Conservation (phyloP, 2,113 vertebrate genomes). For the Clarias batrachus region DNA sequence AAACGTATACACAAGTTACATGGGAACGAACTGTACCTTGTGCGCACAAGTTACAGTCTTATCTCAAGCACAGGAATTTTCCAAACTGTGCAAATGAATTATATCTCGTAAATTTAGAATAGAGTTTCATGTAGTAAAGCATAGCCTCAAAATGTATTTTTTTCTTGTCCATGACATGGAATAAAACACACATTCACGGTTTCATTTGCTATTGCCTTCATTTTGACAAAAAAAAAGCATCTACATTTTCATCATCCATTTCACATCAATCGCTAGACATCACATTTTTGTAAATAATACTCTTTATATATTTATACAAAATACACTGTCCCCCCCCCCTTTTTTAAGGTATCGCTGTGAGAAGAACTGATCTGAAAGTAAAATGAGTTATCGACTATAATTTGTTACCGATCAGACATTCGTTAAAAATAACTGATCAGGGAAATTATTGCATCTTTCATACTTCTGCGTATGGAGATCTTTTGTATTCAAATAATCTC, state of each 20-base stretch:
- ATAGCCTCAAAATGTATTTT: no score
- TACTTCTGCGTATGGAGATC: constrained; percentile 49
- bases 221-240: constrained; percentile 64
- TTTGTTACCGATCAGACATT: constrained; percentile 44
- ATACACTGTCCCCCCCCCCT: constrained; percentile 69
- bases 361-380: constrained; percentile 63
- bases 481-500: constrained; percentile 50
- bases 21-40: no score
- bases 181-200: constrained; percentile 51
- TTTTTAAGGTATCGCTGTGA: constrained; percentile 58
- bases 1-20: no score
- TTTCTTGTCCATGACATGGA: background rate
- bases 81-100: no score
- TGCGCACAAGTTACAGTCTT: no score
- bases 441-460: constrained; percentile 69
- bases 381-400: constrained; percentile 54
- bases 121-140: no score
- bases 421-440: constrained; percentile 33
- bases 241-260: constrained; percentile 67
- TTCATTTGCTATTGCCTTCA: constrained; percentile 68
- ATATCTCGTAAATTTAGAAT: no score
- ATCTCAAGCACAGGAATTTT: no score
- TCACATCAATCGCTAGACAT: constrained; percentile 67
- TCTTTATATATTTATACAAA: constrained; percentile 75
- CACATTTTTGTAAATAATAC: constrained; percentile 69